Evolutionary conservation across 1,140 invertebrate genomes (phyloP).

Genomic region (Parapsyche elsis): DNA sequence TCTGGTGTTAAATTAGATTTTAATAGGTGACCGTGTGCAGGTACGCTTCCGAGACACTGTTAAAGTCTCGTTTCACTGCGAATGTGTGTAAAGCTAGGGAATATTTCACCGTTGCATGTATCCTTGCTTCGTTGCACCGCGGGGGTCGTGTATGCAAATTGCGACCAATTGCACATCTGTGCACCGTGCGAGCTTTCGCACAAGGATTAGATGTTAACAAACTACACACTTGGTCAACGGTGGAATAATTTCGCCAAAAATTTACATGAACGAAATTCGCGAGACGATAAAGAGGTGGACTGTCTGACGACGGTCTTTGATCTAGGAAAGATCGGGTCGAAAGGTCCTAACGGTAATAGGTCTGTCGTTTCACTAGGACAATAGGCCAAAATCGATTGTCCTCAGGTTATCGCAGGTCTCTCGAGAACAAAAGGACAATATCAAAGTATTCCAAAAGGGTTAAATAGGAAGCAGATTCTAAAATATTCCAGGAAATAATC

Average conservation of each 20-base stretch:
- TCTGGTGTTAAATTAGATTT: too few relatives aligned
- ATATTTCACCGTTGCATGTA: background rate
- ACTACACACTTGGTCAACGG: too few relatives aligned
- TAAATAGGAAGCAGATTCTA: constrained; percentile 12
- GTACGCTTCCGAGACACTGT: too few relatives aligned
- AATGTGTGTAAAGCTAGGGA: too few relatives aligned
- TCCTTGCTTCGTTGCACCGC: background rate
- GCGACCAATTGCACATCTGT: background rate
- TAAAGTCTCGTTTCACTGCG: too few relatives aligned
- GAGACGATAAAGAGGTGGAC: background rate
- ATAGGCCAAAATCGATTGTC: background rate
- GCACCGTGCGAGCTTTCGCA: background rate
- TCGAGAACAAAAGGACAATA: constrained; percentile 23
- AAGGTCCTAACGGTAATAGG: constrained; percentile 13
- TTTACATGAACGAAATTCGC: too few relatives aligned
- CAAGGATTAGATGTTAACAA: too few relatives aligned
- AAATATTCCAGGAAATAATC: constrained; percentile 4
- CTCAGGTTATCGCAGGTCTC: constrained; percentile 11
- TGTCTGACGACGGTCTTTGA: constrained; percentile 11
- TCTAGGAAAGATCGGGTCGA: constrained; percentile 3
- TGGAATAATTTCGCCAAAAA: too few relatives aligned
- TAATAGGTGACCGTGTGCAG: too few relatives aligned
- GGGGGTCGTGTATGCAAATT: constrained; percentile 1
- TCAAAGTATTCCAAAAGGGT: constrained; percentile 7
- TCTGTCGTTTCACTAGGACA: background rate